Evolutionary conservation across 2,888 invertebrate genomes (phyloP).

Genomic region (Diplolepis rosae): DNA sequence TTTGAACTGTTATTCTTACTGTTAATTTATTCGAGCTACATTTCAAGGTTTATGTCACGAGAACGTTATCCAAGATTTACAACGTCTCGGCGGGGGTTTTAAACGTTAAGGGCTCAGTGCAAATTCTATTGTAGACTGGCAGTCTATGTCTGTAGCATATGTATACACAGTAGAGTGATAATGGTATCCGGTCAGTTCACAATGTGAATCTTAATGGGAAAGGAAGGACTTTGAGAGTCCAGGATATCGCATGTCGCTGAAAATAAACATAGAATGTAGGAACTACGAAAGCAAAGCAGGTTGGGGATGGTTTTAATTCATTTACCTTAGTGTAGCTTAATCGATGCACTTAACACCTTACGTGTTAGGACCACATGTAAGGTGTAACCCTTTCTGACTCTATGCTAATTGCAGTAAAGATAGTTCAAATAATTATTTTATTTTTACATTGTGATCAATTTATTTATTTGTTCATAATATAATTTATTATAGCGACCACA

Average conservation of each 20-base stretch:
- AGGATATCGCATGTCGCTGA: slow-evolving; percentile 54
- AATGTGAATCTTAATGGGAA: slow-evolving; percentile 13
- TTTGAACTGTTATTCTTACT: slow-evolving; percentile 3
- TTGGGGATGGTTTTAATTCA: slow-evolving; percentile 57
- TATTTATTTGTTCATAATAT: too few species aligned
- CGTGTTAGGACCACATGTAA: not conserved
- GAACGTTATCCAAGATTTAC: slow-evolving; percentile 26
- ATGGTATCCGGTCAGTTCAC: slow-evolving; percentile 17
- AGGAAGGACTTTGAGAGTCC: slow-evolving; percentile 7
- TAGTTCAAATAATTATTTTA: too few species aligned
- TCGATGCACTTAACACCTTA: slow-evolving; percentile 32
- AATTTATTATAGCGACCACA: not conserved
- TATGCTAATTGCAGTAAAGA: too few species aligned
- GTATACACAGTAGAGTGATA: slow-evolving; percentile 6
- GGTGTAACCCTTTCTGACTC: not conserved
- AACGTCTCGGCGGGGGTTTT: slow-evolving; percentile 15
- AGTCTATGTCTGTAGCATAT: not conserved
- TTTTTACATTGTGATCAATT: too few species aligned
- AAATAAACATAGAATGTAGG: slow-evolving; percentile 51
- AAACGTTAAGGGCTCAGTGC: slow-evolving; percentile 16
- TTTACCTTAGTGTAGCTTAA: slow-evolving; percentile 47
- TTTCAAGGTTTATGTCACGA: slow-evolving; percentile 17
- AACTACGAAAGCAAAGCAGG: slow-evolving; percentile 52
- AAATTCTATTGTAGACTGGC: not conserved
- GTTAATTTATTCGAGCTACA: slow-evolving; percentile 17